These are phyloP conservation scores for Pedetes capensis DNA, from an alignment of 2,113 vertebrate species.

Conservation along the genomic window DNA sequence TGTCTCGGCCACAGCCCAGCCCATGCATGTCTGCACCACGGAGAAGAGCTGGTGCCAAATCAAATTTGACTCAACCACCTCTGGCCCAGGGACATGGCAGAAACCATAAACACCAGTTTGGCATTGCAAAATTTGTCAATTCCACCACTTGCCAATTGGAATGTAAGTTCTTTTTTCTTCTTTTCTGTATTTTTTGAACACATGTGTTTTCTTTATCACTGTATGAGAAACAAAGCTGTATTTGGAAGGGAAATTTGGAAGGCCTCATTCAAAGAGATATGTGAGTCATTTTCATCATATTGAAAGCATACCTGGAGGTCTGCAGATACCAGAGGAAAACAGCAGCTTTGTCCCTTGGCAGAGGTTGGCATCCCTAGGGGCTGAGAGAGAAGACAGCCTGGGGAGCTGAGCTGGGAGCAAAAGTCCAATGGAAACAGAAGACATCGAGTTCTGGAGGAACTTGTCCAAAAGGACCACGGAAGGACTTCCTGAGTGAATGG, in stretches of 20 bases:
- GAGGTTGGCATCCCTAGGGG: neutral
- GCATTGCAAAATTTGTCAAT: neutral
- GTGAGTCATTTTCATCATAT: neutral
- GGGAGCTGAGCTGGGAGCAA: neutral
- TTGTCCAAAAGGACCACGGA: too few species aligned
- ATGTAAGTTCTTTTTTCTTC: neutral
- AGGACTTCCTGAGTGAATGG: neutral
- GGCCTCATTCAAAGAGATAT: neutral
- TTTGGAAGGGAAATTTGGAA: neutral
- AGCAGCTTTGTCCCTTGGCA: accelerated
- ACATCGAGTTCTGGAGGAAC: neutral
- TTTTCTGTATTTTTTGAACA: neutral
- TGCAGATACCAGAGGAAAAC: neutral
- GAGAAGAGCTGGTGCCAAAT: neutral
- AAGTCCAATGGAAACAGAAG: neutral
- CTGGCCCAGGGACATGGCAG: neutral
- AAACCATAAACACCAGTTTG: neutral
- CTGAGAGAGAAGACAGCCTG: neutral
- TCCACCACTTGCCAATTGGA: neutral
- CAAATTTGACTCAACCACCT: neutral
- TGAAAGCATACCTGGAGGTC: neutral
- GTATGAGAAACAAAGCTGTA: neutral
- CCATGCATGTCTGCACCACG: accelerated
- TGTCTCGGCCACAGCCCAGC: neutral
- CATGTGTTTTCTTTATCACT: neutral